Percentiles rank a stretch among this genome's conserved stretches.
Evolutionary conservation across 2,888 invertebrate genomes (phyloP).

Genomic region (Alitta virens): DNA sequence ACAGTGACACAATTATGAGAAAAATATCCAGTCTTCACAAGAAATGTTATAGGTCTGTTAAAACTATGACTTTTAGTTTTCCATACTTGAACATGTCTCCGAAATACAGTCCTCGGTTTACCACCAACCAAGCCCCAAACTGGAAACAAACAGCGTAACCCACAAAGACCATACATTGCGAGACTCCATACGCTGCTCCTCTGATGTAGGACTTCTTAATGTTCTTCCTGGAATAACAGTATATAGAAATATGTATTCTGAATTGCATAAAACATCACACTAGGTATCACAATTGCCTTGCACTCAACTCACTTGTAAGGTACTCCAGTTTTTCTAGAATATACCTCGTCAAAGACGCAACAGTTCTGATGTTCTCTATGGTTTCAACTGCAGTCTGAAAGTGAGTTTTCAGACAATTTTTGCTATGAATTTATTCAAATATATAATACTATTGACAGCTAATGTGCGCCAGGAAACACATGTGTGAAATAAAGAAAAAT

Average conservation of each 20-base stretch:
- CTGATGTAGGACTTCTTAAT: slow-evolving; percentile 38
- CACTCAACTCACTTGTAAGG: slow-evolving; percentile 37
- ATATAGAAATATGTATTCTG: background rate
- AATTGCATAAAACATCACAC: background rate
- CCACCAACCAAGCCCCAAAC: slow-evolving; percentile 61
- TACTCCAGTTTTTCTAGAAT: slow-evolving; percentile 28
- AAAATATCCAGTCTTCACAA: too few species aligned
- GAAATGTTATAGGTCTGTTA: too few species aligned
- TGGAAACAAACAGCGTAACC: slow-evolving; percentile 63
- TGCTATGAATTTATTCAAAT: too few species aligned
- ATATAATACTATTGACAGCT: too few species aligned
- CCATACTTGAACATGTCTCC: slow-evolving; percentile 13
- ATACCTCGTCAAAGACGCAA: slow-evolving; percentile 44
- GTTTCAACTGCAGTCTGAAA: slow-evolving; percentile 47
- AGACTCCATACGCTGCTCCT: slow-evolving; percentile 47
- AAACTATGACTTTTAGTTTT: too few species aligned
- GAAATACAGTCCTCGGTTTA: slow-evolving; percentile 40
- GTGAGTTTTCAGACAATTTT: too few species aligned
- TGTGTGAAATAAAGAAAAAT: too few species aligned
- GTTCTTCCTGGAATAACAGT: slow-evolving; percentile 15
- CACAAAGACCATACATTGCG: slow-evolving; percentile 62
- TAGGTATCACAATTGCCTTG: background rate
- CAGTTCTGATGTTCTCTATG: slow-evolving; percentile 52
- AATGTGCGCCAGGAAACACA: too few species aligned
- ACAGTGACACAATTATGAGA: too few species aligned